These are phyloP conservation scores for Petrocephalus sullivani DNA, from an alignment of 2,797 vertebrate species.

Conservation along the genomic window DNA sequence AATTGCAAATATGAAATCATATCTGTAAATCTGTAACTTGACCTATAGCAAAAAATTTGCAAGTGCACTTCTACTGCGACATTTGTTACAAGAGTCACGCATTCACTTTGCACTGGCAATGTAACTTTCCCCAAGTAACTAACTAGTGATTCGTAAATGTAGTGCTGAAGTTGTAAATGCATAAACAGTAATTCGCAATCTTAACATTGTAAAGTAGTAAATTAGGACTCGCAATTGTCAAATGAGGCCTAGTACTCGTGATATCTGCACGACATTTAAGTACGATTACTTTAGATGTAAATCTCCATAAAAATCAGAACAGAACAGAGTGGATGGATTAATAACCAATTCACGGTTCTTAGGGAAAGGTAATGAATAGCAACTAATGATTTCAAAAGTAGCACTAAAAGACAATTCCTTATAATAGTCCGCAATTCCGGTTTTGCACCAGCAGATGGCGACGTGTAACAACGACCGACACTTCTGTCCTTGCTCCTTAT, in stretches of 20 bases:
- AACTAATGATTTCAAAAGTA: neutral
- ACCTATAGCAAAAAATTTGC: neutral
- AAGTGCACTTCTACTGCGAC: neutral
- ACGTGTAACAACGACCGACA: neutral
- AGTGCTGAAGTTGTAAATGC: neutral
- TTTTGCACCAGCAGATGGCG: neutral
- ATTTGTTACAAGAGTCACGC: neutral
- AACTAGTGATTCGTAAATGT: neutral
- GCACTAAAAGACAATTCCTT: neutral
- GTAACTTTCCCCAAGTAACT: neutral
- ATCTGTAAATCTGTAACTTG: neutral
- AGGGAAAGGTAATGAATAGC: neutral
- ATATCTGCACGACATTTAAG: neutral
- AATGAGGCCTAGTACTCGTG: neutral
- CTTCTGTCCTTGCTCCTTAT: neutral
- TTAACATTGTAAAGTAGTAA: neutral
- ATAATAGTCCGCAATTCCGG: neutral
- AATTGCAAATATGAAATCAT: neutral
- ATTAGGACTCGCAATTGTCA: neutral
- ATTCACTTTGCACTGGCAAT: neutral
- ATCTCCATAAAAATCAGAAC: neutral
- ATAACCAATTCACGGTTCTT: no score
- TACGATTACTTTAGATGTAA: neutral
- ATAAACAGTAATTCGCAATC: neutral
- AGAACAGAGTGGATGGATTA: no score